Percentiles rank a stretch among this genome's conserved stretches.
Conservation (phyloP, 1,140 invertebrate species). For the Metopolophium dirhodum region DNA sequence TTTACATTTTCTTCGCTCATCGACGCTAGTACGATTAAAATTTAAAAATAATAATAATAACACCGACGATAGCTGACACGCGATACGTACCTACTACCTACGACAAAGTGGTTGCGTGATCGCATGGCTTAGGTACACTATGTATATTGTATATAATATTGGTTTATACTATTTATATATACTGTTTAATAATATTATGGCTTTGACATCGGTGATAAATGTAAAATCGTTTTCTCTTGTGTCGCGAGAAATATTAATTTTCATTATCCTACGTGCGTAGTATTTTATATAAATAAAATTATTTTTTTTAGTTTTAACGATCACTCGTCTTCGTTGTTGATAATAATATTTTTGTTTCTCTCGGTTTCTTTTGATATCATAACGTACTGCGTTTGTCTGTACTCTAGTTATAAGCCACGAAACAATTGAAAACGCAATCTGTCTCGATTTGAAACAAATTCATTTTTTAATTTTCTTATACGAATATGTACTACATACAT, state of each 20-base stretch:
- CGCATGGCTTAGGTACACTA: background rate
- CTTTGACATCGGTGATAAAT: background rate
- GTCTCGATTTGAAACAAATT: background rate
- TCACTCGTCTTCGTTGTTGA: background rate
- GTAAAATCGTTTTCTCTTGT: background rate
- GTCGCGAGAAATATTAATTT: background rate
- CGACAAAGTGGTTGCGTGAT: background rate
- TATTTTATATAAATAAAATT: background rate
- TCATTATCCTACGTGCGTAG: background rate
- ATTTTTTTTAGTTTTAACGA: background rate
- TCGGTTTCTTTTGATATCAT: background rate
- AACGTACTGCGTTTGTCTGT: background rate
- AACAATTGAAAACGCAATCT: background rate
- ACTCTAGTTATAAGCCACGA: background rate
- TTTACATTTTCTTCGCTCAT: background rate
- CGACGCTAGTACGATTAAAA: background rate
- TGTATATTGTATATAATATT: background rate
- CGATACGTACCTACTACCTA: background rate
- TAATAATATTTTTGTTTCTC: background rate
- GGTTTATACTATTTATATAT: too few relatives aligned
- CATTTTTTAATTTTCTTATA: background rate
- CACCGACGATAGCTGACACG: background rate
- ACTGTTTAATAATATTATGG: background rate
- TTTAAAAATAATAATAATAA: constrained; percentile 4
- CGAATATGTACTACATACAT: too few relatives aligned